Conservation (phyloP, 2,113 vertebrate species). For the Muscicapa adusta region DNA sequence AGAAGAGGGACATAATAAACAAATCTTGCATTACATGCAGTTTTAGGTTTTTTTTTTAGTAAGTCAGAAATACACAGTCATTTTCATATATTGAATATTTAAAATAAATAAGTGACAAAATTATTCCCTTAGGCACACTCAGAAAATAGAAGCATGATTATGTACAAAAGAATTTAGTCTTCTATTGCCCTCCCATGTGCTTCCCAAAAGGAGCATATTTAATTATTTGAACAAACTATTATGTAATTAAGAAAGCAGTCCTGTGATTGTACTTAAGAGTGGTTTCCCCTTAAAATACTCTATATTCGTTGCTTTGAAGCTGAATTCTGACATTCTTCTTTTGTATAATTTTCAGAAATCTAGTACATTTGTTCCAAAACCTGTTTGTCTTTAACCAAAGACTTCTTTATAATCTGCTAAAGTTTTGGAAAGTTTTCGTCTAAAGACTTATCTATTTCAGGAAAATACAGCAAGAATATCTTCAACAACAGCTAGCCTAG, state of each 20-base stretch:
- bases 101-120: background rate
- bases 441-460: background rate
- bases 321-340: background rate
- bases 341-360: background rate
- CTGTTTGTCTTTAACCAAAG: background rate
- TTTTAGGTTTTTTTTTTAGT: background rate
- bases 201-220: background rate
- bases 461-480: background rate
- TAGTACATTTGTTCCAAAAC: background rate
- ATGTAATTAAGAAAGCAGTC: background rate
- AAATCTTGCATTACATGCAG: background rate
- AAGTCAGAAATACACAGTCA: background rate
- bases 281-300: background rate
- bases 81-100: background rate
- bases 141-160: background rate
- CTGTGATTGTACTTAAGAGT: background rate
- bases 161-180: background rate
- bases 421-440: background rate
- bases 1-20: background rate
- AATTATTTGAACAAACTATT: background rate
- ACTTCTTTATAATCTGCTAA: background rate
- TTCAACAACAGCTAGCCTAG: background rate
- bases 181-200: background rate
- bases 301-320: background rate
- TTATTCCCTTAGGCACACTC: background rate